Evolutionary conservation across 2,797 vertebrate species (phyloP).

Genomic region (Ispidina lecontei): DNA sequence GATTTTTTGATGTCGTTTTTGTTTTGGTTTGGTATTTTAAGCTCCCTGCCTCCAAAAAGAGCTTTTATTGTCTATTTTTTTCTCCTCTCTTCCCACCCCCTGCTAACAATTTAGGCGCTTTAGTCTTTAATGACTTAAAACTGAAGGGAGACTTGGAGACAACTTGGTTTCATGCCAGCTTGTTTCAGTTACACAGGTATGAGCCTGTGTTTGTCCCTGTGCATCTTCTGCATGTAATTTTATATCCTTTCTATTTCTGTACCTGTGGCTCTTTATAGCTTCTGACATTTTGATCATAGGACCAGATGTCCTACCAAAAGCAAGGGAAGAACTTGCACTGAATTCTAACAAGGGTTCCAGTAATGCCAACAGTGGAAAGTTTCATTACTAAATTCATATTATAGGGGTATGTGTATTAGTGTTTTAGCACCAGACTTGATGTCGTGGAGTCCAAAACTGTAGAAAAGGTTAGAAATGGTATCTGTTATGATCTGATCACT

Average conservation of each 20-base stretch:
- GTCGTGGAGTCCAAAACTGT: background rate
- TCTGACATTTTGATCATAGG: background rate
- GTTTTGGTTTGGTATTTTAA: background rate
- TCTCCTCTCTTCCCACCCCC: rapidly evolving
- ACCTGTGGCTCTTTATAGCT: background rate
- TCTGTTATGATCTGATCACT: background rate
- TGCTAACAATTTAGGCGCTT: background rate
- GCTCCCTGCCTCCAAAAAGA: background rate
- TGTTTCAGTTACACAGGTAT: background rate
- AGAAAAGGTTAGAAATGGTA: background rate
- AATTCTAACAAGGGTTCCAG: background rate
- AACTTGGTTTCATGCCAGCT: background rate
- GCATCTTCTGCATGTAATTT: background rate
- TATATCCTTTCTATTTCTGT: background rate
- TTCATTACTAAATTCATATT: background rate
- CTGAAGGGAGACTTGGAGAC: background rate
- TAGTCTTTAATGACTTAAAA: background rate
- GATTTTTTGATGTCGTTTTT: background rate
- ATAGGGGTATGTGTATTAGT: background rate
- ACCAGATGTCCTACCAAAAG: background rate
- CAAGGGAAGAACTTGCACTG: background rate
- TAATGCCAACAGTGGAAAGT: background rate
- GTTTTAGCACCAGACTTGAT: background rate
- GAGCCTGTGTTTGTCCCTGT: background rate
- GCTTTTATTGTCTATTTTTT: background rate